A percentile compares a stretch with the other conserved stretches of the same genome.
Conservation (phyloP, 2,888 invertebrate genomes). For the Hylaea fasciaria region DNA sequence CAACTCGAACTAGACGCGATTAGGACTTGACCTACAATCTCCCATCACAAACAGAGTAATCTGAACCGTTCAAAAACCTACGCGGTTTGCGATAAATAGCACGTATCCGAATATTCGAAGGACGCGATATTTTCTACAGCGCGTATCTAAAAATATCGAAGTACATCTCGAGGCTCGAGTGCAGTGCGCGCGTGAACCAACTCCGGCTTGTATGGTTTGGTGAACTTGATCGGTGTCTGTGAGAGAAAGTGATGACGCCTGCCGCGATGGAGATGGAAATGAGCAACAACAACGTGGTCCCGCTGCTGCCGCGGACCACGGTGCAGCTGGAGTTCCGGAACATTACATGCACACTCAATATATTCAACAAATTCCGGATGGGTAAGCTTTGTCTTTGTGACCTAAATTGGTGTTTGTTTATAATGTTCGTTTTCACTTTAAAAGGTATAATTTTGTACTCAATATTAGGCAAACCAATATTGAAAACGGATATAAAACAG, state of each 20-base stretch:
- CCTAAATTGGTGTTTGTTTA: too few species aligned
- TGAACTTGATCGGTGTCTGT: conserved; percentile 22
- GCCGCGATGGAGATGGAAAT: conserved; percentile 58
- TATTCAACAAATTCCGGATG: conserved; percentile 83
- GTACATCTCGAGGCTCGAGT: conserved; percentile 3
- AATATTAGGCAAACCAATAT: too few species aligned
- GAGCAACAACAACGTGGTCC: conserved; percentile 75
- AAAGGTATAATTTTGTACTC: too few species aligned
- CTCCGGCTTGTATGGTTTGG: conserved; percentile 1
- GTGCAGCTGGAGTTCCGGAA: conserved; percentile 89
- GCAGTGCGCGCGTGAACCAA: conserved; percentile 6
- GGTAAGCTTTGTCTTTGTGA: conserved; percentile 77
- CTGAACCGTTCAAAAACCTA: not conserved
- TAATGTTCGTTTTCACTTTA: too few species aligned
- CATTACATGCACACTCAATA: conserved; percentile 86
- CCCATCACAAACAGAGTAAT: conserved; percentile 1
- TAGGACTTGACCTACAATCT: conserved; percentile 22
- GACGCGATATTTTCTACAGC: not conserved
- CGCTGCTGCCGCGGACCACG: conserved; percentile 82
- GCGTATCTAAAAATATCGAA: not conserved
- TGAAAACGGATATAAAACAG: too few species aligned
- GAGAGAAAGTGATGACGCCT: conserved; percentile 61
- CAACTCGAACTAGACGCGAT: conserved; percentile 24
- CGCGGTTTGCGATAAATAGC: not conserved
- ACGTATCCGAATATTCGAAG: not conserved